These are phyloP conservation scores for Propithecus coquereli DNA, from an alignment of 2,113 vertebrate genomes.

Conservation along the genomic window DNA sequence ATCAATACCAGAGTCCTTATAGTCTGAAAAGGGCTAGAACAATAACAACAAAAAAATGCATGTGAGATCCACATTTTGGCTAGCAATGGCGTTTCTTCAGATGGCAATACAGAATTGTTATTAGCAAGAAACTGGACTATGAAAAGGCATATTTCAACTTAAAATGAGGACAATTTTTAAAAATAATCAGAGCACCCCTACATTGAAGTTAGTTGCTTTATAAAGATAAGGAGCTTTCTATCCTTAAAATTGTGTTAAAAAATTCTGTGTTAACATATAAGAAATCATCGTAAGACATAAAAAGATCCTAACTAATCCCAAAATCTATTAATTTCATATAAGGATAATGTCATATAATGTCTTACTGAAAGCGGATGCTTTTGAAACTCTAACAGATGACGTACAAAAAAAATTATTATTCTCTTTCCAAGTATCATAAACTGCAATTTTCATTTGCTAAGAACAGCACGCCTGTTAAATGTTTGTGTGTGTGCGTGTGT, in stretches of 20 bases:
- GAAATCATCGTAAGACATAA: not conserved
- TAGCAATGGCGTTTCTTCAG: not conserved
- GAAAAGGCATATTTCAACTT: not conserved
- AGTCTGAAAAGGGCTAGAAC: not conserved
- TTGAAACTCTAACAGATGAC: not conserved
- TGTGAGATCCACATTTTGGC: not conserved
- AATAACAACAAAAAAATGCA: not conserved
- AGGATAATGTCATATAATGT: not conserved
- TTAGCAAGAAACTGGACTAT: not conserved
- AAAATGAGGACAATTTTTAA: not conserved
- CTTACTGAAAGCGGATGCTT: not conserved
- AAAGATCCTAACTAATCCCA: not conserved
- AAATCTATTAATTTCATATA: not conserved
- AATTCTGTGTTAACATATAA: not conserved
- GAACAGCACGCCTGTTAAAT: not conserved
- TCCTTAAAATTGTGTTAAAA: too few species aligned
- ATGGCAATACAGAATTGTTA: not conserved
- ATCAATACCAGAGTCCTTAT: not conserved
- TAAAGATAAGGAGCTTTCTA: not conserved
- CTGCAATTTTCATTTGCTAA: not conserved
- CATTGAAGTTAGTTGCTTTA: not conserved
- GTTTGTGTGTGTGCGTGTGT: not conserved
- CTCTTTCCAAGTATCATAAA: not conserved
- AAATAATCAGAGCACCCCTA: not conserved
- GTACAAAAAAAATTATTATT: not conserved